These are phyloP conservation scores for Zonitis immaculata DNA, from an alignment of 2,888 invertebrate genomes.

Conservation along the genomic window DNA sequence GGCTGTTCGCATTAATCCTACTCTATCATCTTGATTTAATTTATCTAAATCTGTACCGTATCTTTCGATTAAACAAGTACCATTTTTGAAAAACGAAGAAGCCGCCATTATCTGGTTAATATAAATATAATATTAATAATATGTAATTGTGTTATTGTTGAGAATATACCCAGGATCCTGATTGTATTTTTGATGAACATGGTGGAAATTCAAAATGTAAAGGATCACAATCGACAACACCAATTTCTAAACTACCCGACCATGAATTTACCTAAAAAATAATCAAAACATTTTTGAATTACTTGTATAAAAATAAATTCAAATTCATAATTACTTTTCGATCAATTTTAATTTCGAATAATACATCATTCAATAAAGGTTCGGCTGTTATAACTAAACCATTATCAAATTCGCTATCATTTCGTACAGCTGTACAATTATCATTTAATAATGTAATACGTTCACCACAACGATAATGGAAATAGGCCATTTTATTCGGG, in stretches of 20 bases:
- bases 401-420: constrained; percentile 79
- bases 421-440: constrained; percentile 75
- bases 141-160: background rate
- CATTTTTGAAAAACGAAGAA: constrained; percentile 79
- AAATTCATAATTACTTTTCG: constrained; percentile 68
- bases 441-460: constrained; percentile 79
- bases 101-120: constrained; percentile 74
- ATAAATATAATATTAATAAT: background rate
- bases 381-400: constrained; percentile 81
- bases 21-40: constrained; percentile 73
- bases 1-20: constrained; percentile 79
- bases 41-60: constrained; percentile 83
- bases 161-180: constrained; percentile 72
- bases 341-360: constrained; percentile 84
- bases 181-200: constrained; percentile 72
- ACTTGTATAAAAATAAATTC: background rate
- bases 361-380: constrained; percentile 72
- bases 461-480: constrained; percentile 79
- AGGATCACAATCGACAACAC: constrained; percentile 67
- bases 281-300: background rate
- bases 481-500: constrained; percentile 58
- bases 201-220: constrained; percentile 64
- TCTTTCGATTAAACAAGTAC: constrained; percentile 71
- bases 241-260: constrained; percentile 73
- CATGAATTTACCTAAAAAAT: constrained; percentile 67